Conservation (phyloP, 2,888 invertebrate genomes). For the Ctena decussata region DNA sequence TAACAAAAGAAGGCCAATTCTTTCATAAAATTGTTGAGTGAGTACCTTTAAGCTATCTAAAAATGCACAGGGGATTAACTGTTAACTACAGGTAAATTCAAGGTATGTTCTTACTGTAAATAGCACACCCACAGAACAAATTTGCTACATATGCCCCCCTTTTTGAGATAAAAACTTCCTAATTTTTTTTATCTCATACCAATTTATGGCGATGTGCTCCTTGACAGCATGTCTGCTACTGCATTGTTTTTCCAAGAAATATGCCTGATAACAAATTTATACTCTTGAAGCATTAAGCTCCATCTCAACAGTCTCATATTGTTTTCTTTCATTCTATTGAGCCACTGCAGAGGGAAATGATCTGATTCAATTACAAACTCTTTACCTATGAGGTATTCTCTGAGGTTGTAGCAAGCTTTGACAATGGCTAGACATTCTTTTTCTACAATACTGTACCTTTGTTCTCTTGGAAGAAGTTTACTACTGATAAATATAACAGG, state of each 20-base stretch:
- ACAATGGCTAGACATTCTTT: conserved; percentile 21
- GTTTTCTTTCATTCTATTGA: conserved; percentile 12
- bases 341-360: conserved; percentile 31
- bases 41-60: no score
- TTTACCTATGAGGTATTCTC: conserved; percentile 35
- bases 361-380: conserved; percentile 41
- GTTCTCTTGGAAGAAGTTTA: conserved; percentile 13
- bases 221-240: background rate
- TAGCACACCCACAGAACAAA: background rate
- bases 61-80: no score
- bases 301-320: conserved; percentile 30
- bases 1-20: no score
- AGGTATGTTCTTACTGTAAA: background rate
- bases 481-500: background rate
- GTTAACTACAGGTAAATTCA: no score
- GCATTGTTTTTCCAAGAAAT: background rate
- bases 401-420: background rate
- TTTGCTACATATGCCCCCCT: conserved; percentile 9
- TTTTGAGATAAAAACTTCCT: background rate
- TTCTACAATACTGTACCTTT: conserved; percentile 3
- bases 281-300: conserved; percentile 14
- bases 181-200: background rate
- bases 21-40: no score
- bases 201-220: background rate
- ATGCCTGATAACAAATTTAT: background rate